Conservation (phyloP, 2,888 invertebrate genomes). For the Noctua janthe region DNA sequence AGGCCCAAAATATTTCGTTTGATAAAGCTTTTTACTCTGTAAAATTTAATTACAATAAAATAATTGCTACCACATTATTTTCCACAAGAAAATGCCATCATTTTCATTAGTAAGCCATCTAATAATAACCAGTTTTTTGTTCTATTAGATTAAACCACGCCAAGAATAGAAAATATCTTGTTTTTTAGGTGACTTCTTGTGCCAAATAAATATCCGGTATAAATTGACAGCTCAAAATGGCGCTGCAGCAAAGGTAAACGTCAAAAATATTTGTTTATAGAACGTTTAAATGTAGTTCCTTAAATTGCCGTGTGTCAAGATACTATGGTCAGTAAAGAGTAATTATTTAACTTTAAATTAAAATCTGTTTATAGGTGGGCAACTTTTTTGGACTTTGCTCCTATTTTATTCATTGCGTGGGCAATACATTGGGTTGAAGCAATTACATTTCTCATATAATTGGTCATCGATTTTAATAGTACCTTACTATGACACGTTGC, state of each 20-base stretch:
- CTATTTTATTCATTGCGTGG: constrained; percentile 50
- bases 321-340: neutral
- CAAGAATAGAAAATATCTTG: constrained; percentile 22
- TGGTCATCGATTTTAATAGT: constrained; percentile 12
- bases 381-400: constrained; percentile 42
- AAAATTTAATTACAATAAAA: neutral
- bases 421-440: constrained; percentile 33
- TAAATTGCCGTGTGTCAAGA: neutral
- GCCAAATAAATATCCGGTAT: neutral
- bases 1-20: constrained; percentile 1
- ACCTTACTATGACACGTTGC: constrained; percentile 5
- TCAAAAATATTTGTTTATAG: neutral
- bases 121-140: constrained; percentile 5
- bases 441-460: constrained; percentile 23
- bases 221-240: constrained; percentile 29
- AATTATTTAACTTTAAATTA: constrained; percentile 5
- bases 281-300: neutral
- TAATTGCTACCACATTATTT: neutral
- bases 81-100: neutral
- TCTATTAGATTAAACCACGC: constrained; percentile 2
- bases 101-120: constrained; percentile 8
- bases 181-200: constrained; percentile 21
- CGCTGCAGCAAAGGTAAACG: neutral
- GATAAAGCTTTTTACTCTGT: neutral
- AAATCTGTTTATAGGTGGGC: constrained; percentile 25